Base-by-base conservation (phyloP, 2,113 vertebrate genomes). In the Mastomys natalensis region DNA sequence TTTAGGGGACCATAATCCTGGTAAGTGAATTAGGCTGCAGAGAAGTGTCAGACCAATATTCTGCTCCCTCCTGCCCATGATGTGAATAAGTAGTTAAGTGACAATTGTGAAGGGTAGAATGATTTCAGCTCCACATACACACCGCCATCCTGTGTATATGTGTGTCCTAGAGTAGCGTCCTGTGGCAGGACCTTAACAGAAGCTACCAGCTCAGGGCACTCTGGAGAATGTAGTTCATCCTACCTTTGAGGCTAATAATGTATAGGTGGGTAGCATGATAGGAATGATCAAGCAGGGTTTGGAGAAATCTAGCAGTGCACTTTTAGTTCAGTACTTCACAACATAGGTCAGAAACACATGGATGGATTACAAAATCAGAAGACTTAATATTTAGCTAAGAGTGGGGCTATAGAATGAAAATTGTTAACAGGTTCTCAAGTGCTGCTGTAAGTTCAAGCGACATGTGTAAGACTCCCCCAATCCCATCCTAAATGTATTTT, bases 401-500 rank as follows among this genome's bases (percentile, higher is more conserved):
- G 15, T 74, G 64, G 11, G 13, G 3, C 37, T 60, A 15, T 64
- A 87, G 45, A 76, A 84, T 10, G 17, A 17, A 1, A 48, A 81
- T 86, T 80, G 93, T 26, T 66, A 77, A 48, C 22, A 89, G 51
- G 12, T 88, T 90, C 58, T 22, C 48, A 73, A 62, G 8, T 34
- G 26, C 81, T 24, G 5, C 16, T 19, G 5, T 15, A 3, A 21
- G 26, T 74, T 87, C 11, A 45, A 89, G 21, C 48, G 53, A 94
- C n/a, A 81, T 89, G 78, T 53, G 16, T 91, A 68, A 91, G 5
- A 87, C 60, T 82, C 89, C 77, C 43, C 51, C 31, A 40, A 87
- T 17, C 45, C 58, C 53, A 80, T 66, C 87, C 34, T 81, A 73
- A 84, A 78, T 84, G 82, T 77, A 73, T 76, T 91, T 93, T 70